Conservation (phyloP, 2,888 invertebrate genomes). For the Tipula vernalis region DNA sequence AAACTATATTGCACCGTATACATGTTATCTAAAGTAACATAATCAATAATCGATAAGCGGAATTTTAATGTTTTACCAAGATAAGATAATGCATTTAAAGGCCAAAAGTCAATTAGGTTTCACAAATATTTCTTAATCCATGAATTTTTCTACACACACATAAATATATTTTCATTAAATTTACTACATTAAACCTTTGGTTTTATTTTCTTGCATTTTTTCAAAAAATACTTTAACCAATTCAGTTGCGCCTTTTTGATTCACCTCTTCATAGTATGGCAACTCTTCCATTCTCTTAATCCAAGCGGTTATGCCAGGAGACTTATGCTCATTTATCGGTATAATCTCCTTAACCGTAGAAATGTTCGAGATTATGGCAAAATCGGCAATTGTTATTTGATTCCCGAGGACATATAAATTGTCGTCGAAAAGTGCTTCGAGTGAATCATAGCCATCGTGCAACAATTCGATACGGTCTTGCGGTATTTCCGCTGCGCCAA, state of each 20-base stretch:
- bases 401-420: constrained; percentile 14
- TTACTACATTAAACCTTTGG: background rate
- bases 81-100: background rate
- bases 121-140: background rate
- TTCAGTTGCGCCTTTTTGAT: background rate
- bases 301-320: background rate
- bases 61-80: background rate
- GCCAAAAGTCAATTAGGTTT: background rate
- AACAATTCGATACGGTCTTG: background rate
- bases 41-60: background rate
- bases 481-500: background rate
- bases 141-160: background rate
- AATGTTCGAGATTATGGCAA: constrained; percentile 6
- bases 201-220: background rate
- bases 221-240: background rate
- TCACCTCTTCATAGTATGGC: constrained; percentile 6
- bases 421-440: constrained; percentile 8
- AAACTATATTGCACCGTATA: background rate
- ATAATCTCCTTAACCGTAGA: background rate
- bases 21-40: background rate
- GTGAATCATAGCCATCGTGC: background rate
- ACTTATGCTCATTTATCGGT: background rate
- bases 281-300: background rate
- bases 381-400: constrained; percentile 17
- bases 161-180: background rate